These are phyloP conservation scores for Nothura maculosa DNA, from an alignment of 2,797 vertebrate species.

Conservation along the genomic window DNA sequence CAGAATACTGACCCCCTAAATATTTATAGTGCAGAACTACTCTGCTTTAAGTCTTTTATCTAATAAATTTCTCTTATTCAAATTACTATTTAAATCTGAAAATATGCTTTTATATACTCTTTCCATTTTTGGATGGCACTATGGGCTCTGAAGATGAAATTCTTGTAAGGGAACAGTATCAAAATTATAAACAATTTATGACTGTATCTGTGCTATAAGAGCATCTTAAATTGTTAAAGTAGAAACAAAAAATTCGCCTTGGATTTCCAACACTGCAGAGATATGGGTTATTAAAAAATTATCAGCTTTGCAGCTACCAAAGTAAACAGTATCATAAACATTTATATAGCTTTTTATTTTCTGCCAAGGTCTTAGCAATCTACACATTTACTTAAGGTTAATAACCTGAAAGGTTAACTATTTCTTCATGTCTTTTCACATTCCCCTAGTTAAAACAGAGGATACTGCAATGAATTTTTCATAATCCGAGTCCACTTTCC, in stretches of 20 bases:
- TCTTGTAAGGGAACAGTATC: not conserved
- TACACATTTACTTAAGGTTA: not conserved
- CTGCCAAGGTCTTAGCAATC: not conserved
- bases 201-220: slow-evolving; percentile 1
- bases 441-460: not conserved
- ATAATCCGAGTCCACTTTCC: not conserved
- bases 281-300: not conserved
- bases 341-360: not conserved
- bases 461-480: slow-evolving; percentile 8
- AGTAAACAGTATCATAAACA: not conserved
- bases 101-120: not conserved
- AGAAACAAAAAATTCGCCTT: slow-evolving; percentile 22
- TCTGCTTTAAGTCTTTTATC: slow-evolving; percentile 7
- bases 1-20: not conserved
- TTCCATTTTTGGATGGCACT: slow-evolving; percentile 24
- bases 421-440: not conserved
- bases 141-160: not conserved
- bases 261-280: not conserved
- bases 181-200: slow-evolving; percentile 48
- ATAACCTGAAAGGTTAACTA: not conserved
- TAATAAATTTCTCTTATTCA: slow-evolving; percentile 38
- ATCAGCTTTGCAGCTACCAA: not conserved
- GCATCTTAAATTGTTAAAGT: slow-evolving; percentile 32
- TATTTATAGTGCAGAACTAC: slow-evolving; percentile 19
- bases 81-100: slow-evolving; percentile 2